Evolutionary conservation across 2,888 invertebrate genomes (phyloP).

Genomic region (Byasa hedistus): DNA sequence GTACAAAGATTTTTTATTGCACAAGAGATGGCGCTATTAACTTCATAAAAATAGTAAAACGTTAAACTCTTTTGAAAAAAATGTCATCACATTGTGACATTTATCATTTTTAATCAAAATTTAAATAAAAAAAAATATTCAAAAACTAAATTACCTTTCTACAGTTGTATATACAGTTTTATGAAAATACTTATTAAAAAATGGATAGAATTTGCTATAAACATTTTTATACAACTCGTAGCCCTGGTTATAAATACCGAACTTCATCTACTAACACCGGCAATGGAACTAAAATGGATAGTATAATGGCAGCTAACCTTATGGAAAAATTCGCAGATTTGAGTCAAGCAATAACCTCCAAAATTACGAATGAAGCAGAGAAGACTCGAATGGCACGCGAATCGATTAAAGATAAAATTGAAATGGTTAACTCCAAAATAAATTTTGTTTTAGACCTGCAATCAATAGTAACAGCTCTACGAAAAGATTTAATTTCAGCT

Average conservation of each 20-base stretch:
- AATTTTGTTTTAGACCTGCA: slow-evolving; percentile 56
- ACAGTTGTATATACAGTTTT: background rate
- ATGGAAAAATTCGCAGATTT: slow-evolving; percentile 59
- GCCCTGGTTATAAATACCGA: slow-evolving; percentile 65
- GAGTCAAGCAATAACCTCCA: slow-evolving; percentile 48
- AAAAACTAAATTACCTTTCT: background rate
- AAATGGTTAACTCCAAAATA: slow-evolving; percentile 56
- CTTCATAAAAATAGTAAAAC: too few species aligned
- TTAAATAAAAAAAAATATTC: background rate
- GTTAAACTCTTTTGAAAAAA: too few species aligned
- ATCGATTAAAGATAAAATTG: slow-evolving; percentile 50
- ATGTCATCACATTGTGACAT: too few species aligned
- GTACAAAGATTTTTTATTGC: too few species aligned
- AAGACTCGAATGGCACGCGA: slow-evolving; percentile 48
- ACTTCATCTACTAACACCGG: slow-evolving; percentile 68
- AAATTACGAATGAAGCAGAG: slow-evolving; percentile 51
- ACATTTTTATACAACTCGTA: slow-evolving; percentile 61
- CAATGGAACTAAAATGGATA: slow-evolving; percentile 43
- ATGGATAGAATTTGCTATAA: slow-evolving; percentile 64
- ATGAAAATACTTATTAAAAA: background rate
- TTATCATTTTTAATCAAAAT: background rate
- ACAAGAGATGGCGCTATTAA: too few species aligned
- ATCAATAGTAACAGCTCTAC: slow-evolving; percentile 45
- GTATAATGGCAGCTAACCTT: slow-evolving; percentile 45
- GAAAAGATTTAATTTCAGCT: slow-evolving; percentile 45